Percentiles rank a stretch among this genome's conserved stretches.
phyloP scores from a whole-genome alignment of 1,140 invertebrate species.

The Hermetia illucens region DNA sequence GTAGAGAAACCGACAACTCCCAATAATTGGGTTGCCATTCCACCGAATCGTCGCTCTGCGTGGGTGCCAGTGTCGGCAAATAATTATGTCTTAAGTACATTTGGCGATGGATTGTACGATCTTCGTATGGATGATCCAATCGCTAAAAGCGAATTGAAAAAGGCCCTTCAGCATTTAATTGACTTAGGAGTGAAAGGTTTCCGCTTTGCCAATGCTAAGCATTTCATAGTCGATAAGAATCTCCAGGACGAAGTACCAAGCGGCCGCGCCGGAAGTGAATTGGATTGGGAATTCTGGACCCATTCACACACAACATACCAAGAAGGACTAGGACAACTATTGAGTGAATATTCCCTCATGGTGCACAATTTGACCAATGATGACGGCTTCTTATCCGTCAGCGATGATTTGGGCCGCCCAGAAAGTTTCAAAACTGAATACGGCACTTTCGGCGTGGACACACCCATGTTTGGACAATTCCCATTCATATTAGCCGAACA shows the following conservation, averaged over 20 bases:
- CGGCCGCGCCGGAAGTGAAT: constrained; percentile 12
- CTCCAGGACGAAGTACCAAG: constrained; percentile 30
- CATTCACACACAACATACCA: constrained; percentile 44
- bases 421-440: constrained; percentile 13
- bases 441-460: constrained; percentile 16
- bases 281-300: constrained; percentile 40
- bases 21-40: constrained; percentile 59
- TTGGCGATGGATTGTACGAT: constrained; percentile 41
- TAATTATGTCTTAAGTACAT: constrained; percentile 47
- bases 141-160: constrained; percentile 43
- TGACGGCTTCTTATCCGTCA: constrained; percentile 28
- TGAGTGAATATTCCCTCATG: constrained; percentile 41
- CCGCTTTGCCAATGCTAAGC: constrained; percentile 47
- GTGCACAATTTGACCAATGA: constrained; percentile 37
- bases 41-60: constrained; percentile 34
- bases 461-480: constrained; percentile 22
- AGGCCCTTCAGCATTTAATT: constrained; percentile 51
- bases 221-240: constrained; percentile 42
- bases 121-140: constrained; percentile 46
- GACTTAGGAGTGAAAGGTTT: constrained; percentile 58
- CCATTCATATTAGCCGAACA: constrained; percentile 11
- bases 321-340: constrained; percentile 35
- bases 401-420: constrained; percentile 18
- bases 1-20: constrained; percentile 27
- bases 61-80: constrained; percentile 39